Base-by-base conservation (phyloP, 53 echinoderm and acorn worm genomes). In the Stichopus horrens region DNA sequence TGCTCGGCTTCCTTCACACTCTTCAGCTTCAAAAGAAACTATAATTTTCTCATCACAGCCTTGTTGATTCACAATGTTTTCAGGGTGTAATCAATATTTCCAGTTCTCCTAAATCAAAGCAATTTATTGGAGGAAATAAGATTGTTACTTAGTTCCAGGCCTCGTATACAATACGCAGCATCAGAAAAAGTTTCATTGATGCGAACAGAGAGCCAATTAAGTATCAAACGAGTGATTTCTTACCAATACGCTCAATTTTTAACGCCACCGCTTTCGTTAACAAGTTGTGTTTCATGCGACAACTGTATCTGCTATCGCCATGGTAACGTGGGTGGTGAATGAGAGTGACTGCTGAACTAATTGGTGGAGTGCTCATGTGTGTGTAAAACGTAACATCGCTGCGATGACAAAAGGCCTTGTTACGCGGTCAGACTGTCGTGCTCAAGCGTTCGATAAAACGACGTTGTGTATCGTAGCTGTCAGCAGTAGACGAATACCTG, bases 271-370 rank as follows among this genome's bases (percentile, higher is more conserved):
- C 76, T 37, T 21, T 76, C 11, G 6, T 76, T 71, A 5, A 71
- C 16, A 20, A 71, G 20, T 6, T 76, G 76, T 76, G 76, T 23
- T 5, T 75, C n/a, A 7, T 19, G 21, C 19, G 23, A 76, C 5
- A 54, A 53, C 79, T 37, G n/a, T 79, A 79, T 79, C 53, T 79
- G 79, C 79, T 19, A 53, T 79, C 54, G 79, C 16, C 54, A 79
- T 79, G 79, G 79, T 54, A 79, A 79, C 79, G 55, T 37, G 79
- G 79, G 18, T 54, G 53, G 53, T 79, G 19, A 79, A 79, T 79
- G 53, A 53, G 79, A 79, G 52, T 79, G 79, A 79, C 55, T 79
- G 56, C 14, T 54, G 9, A 79, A n/a, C 53, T 79, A 79, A 79
- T 53, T 79, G 79, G 55, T 79, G 23, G 37, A 37, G 37, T 37